These are phyloP conservation scores for Trochalopteron elliotii DNA, from an alignment of 2,113 vertebrate species.

Conservation along the genomic window DNA sequence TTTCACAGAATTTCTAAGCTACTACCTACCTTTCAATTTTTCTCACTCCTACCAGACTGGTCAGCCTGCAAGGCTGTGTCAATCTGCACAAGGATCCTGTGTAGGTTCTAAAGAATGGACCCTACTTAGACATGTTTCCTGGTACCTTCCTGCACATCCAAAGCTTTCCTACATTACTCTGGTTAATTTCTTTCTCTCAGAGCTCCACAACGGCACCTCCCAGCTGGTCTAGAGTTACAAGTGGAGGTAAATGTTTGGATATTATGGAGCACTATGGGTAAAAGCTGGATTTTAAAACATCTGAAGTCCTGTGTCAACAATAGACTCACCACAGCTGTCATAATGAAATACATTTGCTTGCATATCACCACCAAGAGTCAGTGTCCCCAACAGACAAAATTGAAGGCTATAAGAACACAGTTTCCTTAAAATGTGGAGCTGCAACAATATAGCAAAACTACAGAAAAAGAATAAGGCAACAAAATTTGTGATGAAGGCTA, in stretches of 20 bases:
- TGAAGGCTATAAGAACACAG: neutral
- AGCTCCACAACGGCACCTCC: accelerated
- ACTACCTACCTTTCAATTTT: neutral
- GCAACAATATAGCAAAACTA: neutral
- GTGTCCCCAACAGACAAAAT: neutral
- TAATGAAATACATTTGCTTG: neutral
- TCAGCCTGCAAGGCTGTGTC: neutral
- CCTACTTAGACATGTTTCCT: neutral
- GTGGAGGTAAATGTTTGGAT: neutral
- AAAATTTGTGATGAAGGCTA: neutral
- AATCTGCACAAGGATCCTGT: neutral
- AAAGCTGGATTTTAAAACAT: neutral
- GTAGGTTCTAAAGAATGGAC: neutral
- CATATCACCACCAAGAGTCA: neutral
- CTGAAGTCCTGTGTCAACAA: neutral
- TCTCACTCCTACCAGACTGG: neutral
- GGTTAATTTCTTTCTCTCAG: neutral
- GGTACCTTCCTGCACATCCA: neutral
- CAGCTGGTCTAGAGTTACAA: neutral
- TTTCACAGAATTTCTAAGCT: neutral
- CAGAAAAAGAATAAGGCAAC: neutral
- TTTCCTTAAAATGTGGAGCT: neutral
- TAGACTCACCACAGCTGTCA: neutral
- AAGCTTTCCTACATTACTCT: neutral
- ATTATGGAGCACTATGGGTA: neutral